Evolutionary conservation across 2,797 vertebrate species (phyloP), one percentile per base, ranked within the genome.

Genomic region (Naso thynnoides): DNA sequence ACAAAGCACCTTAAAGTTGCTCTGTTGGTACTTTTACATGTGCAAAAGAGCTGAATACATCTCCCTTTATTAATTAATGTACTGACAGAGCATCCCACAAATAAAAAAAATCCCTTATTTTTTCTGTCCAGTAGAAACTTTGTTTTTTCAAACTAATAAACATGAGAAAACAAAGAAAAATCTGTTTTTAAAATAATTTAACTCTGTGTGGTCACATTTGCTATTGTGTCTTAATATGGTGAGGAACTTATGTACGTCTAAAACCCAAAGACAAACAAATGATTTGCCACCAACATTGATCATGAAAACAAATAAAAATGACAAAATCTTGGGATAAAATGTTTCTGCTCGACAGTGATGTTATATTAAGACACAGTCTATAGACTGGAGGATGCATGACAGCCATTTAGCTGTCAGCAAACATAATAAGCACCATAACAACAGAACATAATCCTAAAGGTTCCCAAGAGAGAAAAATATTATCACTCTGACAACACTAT

Each of bases 391-490:
- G 36, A 65, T 80, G 68, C 70, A 53, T 70, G 67, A 73, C 58
- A 76, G 63, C 62, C 77, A 75, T 79, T 83, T 73, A 31, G 56
- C 70, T 81, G 78, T 83, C 74, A 82, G 75, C 78, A 82, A 81
- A 85, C 61, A 62, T 75, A 84, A 85, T 85, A 84, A 79, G 73
- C 69, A 69, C 53, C 68, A 70, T 70, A 74, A 84, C 76, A 86
- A 53, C 44, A 73, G 54, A 71, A 58, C 52, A 63, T 76, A 76
- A 86, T 84, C 70, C 48, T 68, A 80, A 85, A 73, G 65, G 56
- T 65, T 65, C 78, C 63, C 73, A 18, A 58, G 73, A 84, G 60
- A 73, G 33, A 68, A 33, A 62, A 79, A 83, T 70, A 84, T 69
- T 44, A 48, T 41, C 31, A 1, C 27, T 58, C 36, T 49, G 23